Percentiles rank a stretch among this genome's conserved stretches.
Conservation (phyloP, 2,797 vertebrate genomes). For the Microhierax caerulescens region DNA sequence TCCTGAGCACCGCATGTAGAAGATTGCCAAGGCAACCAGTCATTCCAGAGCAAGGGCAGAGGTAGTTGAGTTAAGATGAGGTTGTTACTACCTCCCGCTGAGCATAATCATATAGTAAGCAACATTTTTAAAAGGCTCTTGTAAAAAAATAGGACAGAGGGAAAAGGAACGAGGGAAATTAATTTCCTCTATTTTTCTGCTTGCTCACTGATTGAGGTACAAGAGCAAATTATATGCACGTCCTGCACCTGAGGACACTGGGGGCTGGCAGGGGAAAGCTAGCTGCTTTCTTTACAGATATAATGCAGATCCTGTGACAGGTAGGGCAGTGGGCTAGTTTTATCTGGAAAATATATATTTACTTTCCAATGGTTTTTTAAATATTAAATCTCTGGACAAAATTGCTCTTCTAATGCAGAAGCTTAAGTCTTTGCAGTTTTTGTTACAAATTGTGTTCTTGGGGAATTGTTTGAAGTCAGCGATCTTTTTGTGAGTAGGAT, state of each 20-base stretch:
- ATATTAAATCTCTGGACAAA: neutral
- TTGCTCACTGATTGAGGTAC: conserved; percentile 55
- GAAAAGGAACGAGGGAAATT: conserved; percentile 55
- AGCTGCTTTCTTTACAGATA: neutral
- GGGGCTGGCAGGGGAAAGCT: neutral
- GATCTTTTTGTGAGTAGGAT: neutral
- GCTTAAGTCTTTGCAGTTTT: neutral
- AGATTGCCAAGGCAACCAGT: conserved; percentile 76
- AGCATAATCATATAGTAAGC: conserved; percentile 72
- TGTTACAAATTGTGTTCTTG: neutral
- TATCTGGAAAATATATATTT: neutral
- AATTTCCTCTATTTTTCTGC: conserved; percentile 76
- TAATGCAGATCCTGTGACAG: neutral
- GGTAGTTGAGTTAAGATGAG: conserved; percentile 66
- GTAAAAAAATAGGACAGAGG: conserved; percentile 64
- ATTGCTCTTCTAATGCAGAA: neutral
- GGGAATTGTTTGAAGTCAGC: neutral
- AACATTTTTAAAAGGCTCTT: conserved; percentile 76
- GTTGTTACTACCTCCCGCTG: conserved; percentile 63
- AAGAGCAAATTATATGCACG: conserved; percentile 47
- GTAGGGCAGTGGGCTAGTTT: neutral
- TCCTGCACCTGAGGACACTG: conserved; percentile 72
- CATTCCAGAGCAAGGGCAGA: conserved; percentile 61
- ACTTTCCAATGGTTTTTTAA: neutral
- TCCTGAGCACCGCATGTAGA: conserved; percentile 28